Evolutionary conservation across 2,113 vertebrate species (phyloP), one percentile per base, ranked within the genome.

Genomic region (Laticauda colubrina): DNA sequence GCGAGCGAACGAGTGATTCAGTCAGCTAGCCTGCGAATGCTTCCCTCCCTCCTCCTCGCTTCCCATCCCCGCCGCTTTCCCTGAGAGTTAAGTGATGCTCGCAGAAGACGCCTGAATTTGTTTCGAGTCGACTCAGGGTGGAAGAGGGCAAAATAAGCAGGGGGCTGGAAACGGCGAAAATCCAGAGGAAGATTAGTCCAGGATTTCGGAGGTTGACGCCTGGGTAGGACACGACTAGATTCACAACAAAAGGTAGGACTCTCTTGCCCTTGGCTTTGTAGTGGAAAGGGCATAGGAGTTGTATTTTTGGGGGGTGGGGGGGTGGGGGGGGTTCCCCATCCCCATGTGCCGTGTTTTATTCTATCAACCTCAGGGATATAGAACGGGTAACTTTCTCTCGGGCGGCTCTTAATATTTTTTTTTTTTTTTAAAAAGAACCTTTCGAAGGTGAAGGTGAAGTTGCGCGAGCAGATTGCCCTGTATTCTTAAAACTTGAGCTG

Each of bases 61-160:
- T 93, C 95, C 95, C 95, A 94, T 96, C 96, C 91, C 95, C 96
- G 94, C 94, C 88, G 95, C 91, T 96, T 97, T 96, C 96, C 3
- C 95, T 96, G 96, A 97, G 97, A 98, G 97, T 98, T 97, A 97
- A 98, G 97, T 97, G 97, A 97, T 96, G 97, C 96, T 96, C 95
- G 90, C 96, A 96, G 96, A 94, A 96, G 96, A 97, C 97, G 94
- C 96, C 96, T 86, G 97, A 98, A 97, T 95, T 93, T 96, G 97
- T 98, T 56, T 88, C 54, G 3, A 55, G 51, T 55, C 69, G 97
- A 5, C 26, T 29, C 14, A 1, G 61, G 15, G 48, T 51, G 12
- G 61, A 59, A 10, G 53, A 53, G 24, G 48, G 20, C 23, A 64
- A 29, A 45, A 53, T 24, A 43, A 34, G 34, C 5, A 23, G 54